Evolutionary conservation across 1,140 invertebrate genomes (phyloP).

Genomic region (Cotesia glomerata): DNA sequence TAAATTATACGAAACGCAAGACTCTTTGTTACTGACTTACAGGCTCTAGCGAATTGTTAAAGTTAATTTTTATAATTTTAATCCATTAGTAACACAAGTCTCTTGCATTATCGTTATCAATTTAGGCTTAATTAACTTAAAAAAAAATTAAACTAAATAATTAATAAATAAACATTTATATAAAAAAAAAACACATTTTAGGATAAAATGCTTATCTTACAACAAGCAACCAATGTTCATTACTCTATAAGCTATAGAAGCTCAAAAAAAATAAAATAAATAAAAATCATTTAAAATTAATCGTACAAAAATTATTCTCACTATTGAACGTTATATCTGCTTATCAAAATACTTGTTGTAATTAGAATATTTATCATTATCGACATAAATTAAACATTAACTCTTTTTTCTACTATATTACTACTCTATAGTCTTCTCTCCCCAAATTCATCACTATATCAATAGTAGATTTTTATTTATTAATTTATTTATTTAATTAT

Average conservation of each 20-base stretch:
- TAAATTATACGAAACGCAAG: not conserved
- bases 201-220: slow-evolving; percentile 4
- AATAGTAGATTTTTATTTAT: no score
- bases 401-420: not conserved
- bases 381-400: not conserved
- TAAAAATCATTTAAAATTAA: slow-evolving; percentile 47
- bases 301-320: slow-evolving; percentile 39
- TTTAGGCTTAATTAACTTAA: not conserved
- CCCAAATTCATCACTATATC: no score
- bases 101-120: not conserved
- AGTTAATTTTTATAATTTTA: not conserved
- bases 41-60: not conserved
- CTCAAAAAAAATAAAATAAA: slow-evolving; percentile 36
- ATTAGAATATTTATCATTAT: not conserved
- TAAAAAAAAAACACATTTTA: slow-evolving; percentile 1
- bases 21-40: not conserved
- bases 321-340: slow-evolving; percentile 45
- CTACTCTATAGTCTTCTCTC: not conserved
- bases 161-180: slow-evolving; percentile 1
- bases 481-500: no score
- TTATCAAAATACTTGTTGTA: slow-evolving; percentile 42
- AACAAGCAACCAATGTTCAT: slow-evolving; percentile 41
- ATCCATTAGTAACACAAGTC: not conserved
- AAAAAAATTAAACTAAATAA: not conserved
- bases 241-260: slow-evolving; percentile 44